A percentile compares a stretch with the other conserved stretches of the same genome.
Evolutionary conservation across 2,888 invertebrate genomes (phyloP).

Genomic region (Chesias legatella): DNA sequence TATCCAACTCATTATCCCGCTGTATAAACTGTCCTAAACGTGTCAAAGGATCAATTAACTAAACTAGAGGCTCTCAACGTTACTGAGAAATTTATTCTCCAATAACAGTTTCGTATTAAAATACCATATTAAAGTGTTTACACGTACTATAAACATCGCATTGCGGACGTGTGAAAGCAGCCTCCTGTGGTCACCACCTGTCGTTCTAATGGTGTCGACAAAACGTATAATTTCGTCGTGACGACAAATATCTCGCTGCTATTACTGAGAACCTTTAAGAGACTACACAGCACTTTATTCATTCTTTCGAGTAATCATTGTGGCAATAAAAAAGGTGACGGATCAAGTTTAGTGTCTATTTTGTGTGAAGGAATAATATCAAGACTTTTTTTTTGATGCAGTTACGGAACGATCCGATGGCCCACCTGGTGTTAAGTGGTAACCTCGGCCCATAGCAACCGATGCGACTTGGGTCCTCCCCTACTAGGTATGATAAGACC

Average conservation of each 20-base stretch:
- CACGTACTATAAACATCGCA: conserved; percentile 34
- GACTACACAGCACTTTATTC: too few relatives aligned
- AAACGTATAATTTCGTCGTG: conserved; percentile 2
- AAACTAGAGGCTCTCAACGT: conserved; percentile 20
- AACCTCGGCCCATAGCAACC: too few relatives aligned
- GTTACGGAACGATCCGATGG: too few relatives aligned
- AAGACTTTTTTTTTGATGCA: too few relatives aligned
- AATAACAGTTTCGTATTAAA: conserved; percentile 26
- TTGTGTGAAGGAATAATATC: too few relatives aligned
- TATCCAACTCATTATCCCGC: conserved; percentile 17
- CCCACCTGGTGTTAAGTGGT: too few relatives aligned
- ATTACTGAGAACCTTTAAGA: conserved; percentile 3
- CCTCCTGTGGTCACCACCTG: conserved; percentile 50
- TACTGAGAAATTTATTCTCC: conserved; percentile 15
- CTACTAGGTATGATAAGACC: too few relatives aligned
- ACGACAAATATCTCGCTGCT: conserved; percentile 6
- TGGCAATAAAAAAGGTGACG: too few relatives aligned
- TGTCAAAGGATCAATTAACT: conserved; percentile 24
- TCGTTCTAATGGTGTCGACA: conserved; percentile 26
- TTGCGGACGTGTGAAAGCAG: conserved; percentile 41
- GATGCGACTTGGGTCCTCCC: too few relatives aligned
- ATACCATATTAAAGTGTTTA: conserved; percentile 32
- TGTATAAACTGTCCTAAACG: conserved; percentile 23
- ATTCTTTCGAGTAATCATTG: too few relatives aligned
- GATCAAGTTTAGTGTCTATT: too few relatives aligned